These are phyloP conservation scores for Lottia scabra DNA, from an alignment of 2,888 invertebrate species.

Conservation along the genomic window DNA sequence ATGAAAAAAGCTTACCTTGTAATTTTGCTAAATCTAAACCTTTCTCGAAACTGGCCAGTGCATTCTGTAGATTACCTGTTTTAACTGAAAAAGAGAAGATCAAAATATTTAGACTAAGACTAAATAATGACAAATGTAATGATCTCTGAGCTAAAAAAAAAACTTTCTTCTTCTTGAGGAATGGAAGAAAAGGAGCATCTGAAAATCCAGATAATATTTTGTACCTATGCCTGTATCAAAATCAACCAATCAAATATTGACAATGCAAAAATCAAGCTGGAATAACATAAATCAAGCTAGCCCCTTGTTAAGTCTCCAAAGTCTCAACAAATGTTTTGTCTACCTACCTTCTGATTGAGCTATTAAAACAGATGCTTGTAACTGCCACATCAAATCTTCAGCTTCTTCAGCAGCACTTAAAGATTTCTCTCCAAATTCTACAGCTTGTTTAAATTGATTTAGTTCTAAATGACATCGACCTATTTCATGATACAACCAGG, in stretches of 20 bases:
- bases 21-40: conserved; percentile 59
- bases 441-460: conserved; percentile 48
- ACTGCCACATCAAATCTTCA: conserved; percentile 63
- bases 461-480: conserved; percentile 70
- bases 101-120: too few relatives aligned
- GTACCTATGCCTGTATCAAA: too few relatives aligned
- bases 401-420: conserved; percentile 58
- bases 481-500: conserved; percentile 71
- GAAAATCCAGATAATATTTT: too few relatives aligned
- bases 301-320: too few relatives aligned
- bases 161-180: too few relatives aligned
- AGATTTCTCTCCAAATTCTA: conserved; percentile 61
- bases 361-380: conserved; percentile 66
- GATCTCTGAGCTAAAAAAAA: too few relatives aligned
- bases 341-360: conserved; percentile 64
- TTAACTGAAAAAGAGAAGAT: conserved; percentile 51
- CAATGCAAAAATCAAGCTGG: too few relatives aligned
- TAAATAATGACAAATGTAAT: too few relatives aligned
- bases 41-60: conserved; percentile 60
- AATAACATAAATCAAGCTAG: too few relatives aligned
- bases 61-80: conserved; percentile 50
- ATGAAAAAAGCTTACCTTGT: conserved; percentile 43
- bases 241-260: too few relatives aligned
- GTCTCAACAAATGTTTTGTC: too few relatives aligned
- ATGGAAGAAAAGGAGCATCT: too few relatives aligned